Evolutionary conservation across 2,888 invertebrate species (phyloP).

Genomic region (Hypena proboscidalis): DNA sequence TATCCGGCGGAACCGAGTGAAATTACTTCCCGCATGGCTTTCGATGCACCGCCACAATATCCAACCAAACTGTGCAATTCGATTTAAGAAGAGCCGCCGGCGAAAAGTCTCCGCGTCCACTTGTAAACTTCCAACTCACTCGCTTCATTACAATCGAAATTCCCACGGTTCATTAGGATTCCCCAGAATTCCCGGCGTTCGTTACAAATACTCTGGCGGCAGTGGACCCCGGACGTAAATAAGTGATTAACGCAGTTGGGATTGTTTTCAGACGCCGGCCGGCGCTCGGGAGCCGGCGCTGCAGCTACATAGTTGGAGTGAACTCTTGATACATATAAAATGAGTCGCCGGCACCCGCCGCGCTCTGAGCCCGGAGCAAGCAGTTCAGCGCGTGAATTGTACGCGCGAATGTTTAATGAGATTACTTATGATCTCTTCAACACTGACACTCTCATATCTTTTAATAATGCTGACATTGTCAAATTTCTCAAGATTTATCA

Average conservation of each 20-base stretch:
- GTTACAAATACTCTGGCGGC: constrained; percentile 78
- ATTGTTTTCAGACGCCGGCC: constrained; percentile 76
- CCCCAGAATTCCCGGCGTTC: constrained; percentile 76
- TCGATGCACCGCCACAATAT: constrained; percentile 70
- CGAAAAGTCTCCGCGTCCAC: constrained; percentile 53
- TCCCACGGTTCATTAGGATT: constrained; percentile 83
- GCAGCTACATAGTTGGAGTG: constrained; percentile 62
- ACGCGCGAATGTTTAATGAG: constrained; percentile 65
- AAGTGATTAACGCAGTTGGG: constrained; percentile 84
- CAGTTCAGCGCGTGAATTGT: constrained; percentile 41
- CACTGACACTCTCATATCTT: constrained; percentile 35
- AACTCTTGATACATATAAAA: constrained; percentile 80
- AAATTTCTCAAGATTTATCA: constrained; percentile 30
- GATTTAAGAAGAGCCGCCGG: constrained; percentile 60
- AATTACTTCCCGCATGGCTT: constrained; percentile 74
- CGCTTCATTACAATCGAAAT: constrained; percentile 80
- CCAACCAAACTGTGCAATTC: constrained; percentile 62
- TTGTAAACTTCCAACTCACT: constrained; percentile 55
- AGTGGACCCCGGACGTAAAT: constrained; percentile 79
- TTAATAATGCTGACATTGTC: constrained; percentile 27
- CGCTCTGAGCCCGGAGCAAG: constrained; percentile 18
- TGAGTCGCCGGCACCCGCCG: constrained; percentile 57
- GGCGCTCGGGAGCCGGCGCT: constrained; percentile 43
- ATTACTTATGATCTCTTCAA: constrained; percentile 52
- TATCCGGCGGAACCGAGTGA: constrained; percentile 76